Evolutionary conservation across 2,888 invertebrate genomes (phyloP).

Genomic region (Pristionchus arcanus): DNA sequence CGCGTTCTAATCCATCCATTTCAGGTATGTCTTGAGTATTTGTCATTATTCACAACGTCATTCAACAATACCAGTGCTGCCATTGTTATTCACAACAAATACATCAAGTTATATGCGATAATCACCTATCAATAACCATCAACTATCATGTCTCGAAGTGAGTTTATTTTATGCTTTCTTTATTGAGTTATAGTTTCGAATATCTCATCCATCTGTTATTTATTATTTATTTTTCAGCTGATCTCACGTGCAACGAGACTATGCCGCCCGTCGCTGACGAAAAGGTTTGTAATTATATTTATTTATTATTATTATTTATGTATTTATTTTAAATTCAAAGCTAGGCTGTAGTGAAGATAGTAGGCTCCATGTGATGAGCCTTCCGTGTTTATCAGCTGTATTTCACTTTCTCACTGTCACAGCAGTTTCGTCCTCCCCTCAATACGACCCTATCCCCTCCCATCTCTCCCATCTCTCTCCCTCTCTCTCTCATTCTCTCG

Average conservation of each 20-base stretch:
- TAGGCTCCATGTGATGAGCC: neutral
- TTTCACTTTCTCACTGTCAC: neutral
- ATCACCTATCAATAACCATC: slow-evolving; percentile 27
- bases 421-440: slow-evolving; percentile 7
- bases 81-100: slow-evolving; percentile 5
- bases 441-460: neutral
- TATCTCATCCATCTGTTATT: neutral
- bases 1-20: neutral
- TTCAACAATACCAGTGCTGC: slow-evolving; percentile 18
- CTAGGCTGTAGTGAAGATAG: neutral
- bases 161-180: neutral
- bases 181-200: neutral
- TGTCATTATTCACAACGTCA: slow-evolving; percentile 17
- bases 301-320: neutral
- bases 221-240: neutral
- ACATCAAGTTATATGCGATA: slow-evolving; percentile 9
- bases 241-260: slow-evolving; percentile 38
- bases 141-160: slow-evolving; percentile 31
- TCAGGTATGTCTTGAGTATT: slow-evolving; percentile 29
- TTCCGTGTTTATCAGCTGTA: slow-evolving; percentile 1
- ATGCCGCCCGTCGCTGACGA: slow-evolving; percentile 47
- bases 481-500: neutral
- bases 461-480: no score
- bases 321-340: neutral
- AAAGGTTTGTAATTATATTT: slow-evolving; percentile 12